Evolutionary conservation across 2,113 vertebrate genomes (phyloP).

Genomic region (Rhea americana): DNA sequence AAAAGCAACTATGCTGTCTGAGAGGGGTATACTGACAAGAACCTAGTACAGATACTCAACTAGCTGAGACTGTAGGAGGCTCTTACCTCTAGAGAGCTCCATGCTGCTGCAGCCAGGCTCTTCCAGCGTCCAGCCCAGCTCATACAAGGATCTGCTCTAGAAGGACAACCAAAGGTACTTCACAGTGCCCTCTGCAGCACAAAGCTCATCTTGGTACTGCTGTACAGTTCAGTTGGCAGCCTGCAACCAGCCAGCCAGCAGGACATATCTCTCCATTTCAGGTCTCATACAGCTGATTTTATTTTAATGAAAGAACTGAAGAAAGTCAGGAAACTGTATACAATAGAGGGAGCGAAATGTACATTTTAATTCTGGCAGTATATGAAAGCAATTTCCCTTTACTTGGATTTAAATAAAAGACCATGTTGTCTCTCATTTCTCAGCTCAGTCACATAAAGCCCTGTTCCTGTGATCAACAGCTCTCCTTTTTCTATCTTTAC

Average conservation of each 20-base stretch:
- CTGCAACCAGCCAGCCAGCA: background rate
- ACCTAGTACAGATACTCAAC: background rate
- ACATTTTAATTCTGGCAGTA: background rate
- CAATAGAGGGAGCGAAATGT: background rate
- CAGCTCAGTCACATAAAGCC: background rate
- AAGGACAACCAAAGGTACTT: background rate
- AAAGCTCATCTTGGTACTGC: background rate
- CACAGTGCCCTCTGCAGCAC: background rate
- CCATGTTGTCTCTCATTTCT: background rate
- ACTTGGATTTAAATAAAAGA: background rate
- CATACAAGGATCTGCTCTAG: background rate
- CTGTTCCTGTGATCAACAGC: background rate
- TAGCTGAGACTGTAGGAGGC: background rate
- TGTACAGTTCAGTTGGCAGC: background rate
- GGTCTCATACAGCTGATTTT: background rate
- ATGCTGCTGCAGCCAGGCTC: background rate
- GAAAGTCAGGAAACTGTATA: background rate
- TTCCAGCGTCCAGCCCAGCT: background rate
- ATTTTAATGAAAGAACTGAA: background rate
- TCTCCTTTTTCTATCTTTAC: background rate
- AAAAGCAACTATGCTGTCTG: fast-evolving
- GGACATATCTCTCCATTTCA: background rate
- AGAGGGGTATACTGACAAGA: background rate
- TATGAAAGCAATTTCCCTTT: background rate
- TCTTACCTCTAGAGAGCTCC: background rate